Conservation (phyloP, 2,797 vertebrate genomes). For the Peromyscus aztecus region DNA sequence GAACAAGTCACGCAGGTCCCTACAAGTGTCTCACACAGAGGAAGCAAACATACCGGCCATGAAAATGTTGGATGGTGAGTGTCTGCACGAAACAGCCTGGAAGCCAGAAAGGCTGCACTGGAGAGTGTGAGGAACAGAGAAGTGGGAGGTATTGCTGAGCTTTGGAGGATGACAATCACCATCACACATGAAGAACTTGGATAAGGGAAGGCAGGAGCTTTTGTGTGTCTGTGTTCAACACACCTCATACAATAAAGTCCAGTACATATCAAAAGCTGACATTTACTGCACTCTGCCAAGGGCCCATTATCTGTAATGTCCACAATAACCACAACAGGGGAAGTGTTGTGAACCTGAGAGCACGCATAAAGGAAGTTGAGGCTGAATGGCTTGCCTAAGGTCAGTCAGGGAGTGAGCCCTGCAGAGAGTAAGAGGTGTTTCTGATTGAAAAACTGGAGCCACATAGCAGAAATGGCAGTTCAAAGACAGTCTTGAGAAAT, state of each 20-base stretch:
- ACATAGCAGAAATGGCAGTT: background rate
- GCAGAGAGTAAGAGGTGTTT: background rate
- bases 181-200: background rate
- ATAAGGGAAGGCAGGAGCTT: background rate
- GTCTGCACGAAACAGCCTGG: background rate
- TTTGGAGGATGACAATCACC: background rate
- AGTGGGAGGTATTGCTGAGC: background rate
- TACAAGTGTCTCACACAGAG: background rate
- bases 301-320: background rate
- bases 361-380: background rate
- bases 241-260: background rate
- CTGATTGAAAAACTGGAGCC: background rate
- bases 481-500: constrained; percentile 23
- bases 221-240: background rate
- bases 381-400: background rate
- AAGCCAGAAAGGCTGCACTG: background rate
- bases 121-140: background rate
- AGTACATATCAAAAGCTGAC: background rate
- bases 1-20: background rate
- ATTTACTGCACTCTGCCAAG: background rate
- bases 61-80: background rate
- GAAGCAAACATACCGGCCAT: background rate
- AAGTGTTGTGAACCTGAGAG: background rate
- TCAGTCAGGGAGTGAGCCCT: background rate
- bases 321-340: background rate